Evolutionary conservation across 2,113 vertebrate genomes (phyloP).

Genomic region (Megaptera novaeangliae): DNA sequence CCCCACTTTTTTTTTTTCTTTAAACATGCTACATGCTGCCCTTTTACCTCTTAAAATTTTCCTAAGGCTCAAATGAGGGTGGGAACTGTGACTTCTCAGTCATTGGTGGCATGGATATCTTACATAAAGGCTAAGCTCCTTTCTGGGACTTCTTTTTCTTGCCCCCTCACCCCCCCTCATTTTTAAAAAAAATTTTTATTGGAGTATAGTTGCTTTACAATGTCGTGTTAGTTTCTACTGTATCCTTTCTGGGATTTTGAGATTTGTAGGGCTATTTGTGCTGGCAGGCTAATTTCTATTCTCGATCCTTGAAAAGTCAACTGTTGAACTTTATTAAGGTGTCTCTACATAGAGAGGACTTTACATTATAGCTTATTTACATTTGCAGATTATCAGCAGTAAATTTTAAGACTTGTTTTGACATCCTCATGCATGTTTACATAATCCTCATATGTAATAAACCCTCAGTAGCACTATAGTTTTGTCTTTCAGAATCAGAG

Average conservation of each 20-base stretch:
- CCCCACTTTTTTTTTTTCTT: neutral
- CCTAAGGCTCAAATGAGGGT: neutral
- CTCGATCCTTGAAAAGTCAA: constrained; percentile 44
- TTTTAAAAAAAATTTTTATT: no score
- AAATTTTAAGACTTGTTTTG: constrained; percentile 55
- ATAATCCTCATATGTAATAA: constrained; percentile 17
- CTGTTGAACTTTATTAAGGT: constrained; percentile 52
- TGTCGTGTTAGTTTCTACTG: no score
- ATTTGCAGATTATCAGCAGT: constrained; percentile 38
- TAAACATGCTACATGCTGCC: neutral
- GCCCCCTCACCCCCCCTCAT: no score
- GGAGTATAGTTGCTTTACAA: no score
- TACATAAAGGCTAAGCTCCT: constrained; percentile 39
- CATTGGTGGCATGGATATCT: neutral
- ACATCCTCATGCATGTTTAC: constrained; percentile 1
- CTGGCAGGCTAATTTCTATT: constrained; percentile 47
- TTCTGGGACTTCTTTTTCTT: constrained; percentile 29
- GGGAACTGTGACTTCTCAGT: neutral
- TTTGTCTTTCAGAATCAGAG: constrained; percentile 32
- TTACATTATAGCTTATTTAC: constrained; percentile 19
- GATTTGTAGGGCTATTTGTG: constrained; percentile 47
- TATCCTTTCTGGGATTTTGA: constrained; percentile 48
- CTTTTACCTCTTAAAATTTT: constrained; percentile 20
- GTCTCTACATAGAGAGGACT: constrained; percentile 40
- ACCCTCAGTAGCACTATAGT: neutral